These are phyloP conservation scores for Sterna hirundo DNA, from an alignment of 2,113 vertebrate species.

Conservation along the genomic window DNA sequence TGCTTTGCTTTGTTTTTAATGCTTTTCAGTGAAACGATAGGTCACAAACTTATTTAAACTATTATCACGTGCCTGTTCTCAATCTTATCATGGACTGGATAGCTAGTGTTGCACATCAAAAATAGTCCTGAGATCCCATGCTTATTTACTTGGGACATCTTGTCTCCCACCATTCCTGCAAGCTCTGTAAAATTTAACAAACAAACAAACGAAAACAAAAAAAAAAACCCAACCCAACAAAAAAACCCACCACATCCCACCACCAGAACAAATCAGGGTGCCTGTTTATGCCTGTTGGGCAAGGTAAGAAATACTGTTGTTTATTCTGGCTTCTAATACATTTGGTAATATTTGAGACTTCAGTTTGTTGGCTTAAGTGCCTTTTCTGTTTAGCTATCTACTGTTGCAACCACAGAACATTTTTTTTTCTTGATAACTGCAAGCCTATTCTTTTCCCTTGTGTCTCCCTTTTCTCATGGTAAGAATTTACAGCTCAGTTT, in stretches of 20 bases:
- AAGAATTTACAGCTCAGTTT: not conserved
- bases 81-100: not conserved
- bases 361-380: not conserved
- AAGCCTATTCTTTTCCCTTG: not conserved
- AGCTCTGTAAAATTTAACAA: not conserved
- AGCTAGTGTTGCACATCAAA: not conserved
- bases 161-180: not conserved
- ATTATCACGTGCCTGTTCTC: not conserved
- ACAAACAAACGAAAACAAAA: not conserved
- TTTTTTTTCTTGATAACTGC: not conserved
- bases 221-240: not conserved
- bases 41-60: not conserved
- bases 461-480: not conserved
- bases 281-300: not conserved
- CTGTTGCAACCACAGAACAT: not conserved
- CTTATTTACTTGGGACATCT: not conserved
- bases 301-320: not conserved
- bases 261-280: not conserved
- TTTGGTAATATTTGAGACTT: not conserved
- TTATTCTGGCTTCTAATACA: not conserved
- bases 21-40: not conserved
- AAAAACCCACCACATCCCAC: no score
- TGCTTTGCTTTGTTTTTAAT: not conserved
- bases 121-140: not conserved
- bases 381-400: not conserved